These are phyloP conservation scores for Pseudomyrmex gracilis DNA, from an alignment of 1,140 invertebrate genomes.

Conservation along the genomic window DNA sequence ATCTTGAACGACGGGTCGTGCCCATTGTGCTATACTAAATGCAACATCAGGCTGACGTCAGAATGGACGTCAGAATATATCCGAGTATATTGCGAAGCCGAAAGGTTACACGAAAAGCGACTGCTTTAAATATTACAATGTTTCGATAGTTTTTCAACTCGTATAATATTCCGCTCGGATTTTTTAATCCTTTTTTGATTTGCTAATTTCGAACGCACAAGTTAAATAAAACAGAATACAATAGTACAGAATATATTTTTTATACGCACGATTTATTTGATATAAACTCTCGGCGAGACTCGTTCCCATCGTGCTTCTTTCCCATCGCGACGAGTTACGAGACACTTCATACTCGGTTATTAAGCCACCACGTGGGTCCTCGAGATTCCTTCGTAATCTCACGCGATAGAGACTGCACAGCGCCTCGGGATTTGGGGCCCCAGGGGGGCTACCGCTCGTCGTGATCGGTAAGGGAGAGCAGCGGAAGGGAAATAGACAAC, in stretches of 20 bases:
- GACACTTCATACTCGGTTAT: constrained; percentile 62
- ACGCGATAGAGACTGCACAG: constrained; percentile 48
- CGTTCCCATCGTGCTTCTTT: constrained; percentile 11
- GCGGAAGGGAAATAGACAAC: constrained; percentile 52
- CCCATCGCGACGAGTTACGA: constrained; percentile 51
- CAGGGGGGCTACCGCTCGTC: constrained; percentile 53
- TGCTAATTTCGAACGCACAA: background rate
- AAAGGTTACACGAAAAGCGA: background rate
- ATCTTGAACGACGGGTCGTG: constrained; percentile 21
- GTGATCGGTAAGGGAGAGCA: background rate
- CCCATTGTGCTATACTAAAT: constrained; percentile 31
- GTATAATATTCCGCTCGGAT: too few relatives aligned
- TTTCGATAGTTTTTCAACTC: too few relatives aligned
- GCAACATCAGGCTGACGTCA: background rate
- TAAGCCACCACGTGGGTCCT: constrained; percentile 67
- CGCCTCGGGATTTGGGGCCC: constrained; percentile 66
- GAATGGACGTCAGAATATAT: background rate
- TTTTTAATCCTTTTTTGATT: too few relatives aligned
- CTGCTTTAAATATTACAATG: background rate
- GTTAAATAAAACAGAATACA: background rate
- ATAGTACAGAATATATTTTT: too few relatives aligned
- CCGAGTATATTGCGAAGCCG: background rate
- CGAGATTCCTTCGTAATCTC: constrained; percentile 73
- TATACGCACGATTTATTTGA: background rate
- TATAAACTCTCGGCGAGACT: constrained; percentile 3